These are phyloP conservation scores for Oryzias woworae DNA, from an alignment of 2,113 vertebrate species.

Conservation along the genomic window DNA sequence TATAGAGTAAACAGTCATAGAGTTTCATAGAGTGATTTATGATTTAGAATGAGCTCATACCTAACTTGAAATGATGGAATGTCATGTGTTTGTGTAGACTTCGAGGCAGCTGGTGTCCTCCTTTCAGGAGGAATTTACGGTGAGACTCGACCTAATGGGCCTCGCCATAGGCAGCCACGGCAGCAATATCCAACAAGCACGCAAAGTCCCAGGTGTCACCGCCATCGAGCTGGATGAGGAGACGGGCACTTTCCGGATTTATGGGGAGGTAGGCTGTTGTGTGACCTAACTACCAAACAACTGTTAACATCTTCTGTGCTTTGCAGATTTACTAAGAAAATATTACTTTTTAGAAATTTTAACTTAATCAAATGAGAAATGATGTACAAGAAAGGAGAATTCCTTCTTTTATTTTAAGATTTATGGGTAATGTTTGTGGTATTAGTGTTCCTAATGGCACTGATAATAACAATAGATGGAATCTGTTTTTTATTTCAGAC, in stretches of 20 bases:
- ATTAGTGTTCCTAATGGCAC: no score
- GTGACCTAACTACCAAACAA: neutral
- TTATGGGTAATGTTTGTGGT: no score
- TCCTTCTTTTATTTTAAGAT: no score
- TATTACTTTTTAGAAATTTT: no score
- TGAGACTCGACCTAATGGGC: constrained; percentile 88
- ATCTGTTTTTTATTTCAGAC: constrained; percentile 68
- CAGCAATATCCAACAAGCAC: constrained; percentile 90
- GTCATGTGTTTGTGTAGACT: constrained; percentile 67
- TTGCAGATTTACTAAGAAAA: neutral
- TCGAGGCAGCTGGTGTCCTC: constrained; percentile 89
- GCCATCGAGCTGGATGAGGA: constrained; percentile 90
- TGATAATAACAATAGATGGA: neutral
- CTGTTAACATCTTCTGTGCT: neutral
- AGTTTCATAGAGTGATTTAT: no score
- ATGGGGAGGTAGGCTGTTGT: constrained; percentile 81
- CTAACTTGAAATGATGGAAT: neutral
- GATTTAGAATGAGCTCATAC: neutral
- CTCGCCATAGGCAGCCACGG: constrained; percentile 91
- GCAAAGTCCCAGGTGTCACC: constrained; percentile 85
- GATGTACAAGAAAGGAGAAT: no score
- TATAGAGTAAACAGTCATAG: no score
- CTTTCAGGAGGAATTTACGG: constrained; percentile 89
- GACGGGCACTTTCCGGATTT: constrained; percentile 88
- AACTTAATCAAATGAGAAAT: no score